These are phyloP conservation scores for Heteromurus nitidus DNA, from an alignment of 2,888 invertebrate species.

Conservation along the genomic window DNA sequence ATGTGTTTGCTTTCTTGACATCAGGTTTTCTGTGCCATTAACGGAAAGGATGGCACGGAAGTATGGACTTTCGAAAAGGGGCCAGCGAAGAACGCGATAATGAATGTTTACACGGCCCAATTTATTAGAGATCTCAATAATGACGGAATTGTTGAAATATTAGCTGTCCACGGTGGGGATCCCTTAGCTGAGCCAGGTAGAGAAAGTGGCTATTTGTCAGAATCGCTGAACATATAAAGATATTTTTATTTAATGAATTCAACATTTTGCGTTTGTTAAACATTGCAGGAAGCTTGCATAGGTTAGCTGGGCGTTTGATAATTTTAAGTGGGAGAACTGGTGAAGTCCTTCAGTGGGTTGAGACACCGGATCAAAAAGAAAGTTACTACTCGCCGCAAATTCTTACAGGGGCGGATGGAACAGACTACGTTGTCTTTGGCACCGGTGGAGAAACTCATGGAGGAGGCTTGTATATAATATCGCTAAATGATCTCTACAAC, in stretches of 20 bases:
- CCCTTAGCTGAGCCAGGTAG: constrained; percentile 76
- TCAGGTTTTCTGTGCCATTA: constrained; percentile 79
- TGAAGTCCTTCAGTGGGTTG: constrained; percentile 79
- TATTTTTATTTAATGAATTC: background rate
- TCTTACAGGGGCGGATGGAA: constrained; percentile 80
- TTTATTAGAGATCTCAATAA: constrained; percentile 83
- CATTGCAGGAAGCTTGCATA: constrained; percentile 75
- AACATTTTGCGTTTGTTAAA: constrained; percentile 14
- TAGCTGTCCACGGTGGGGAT: constrained; percentile 81
- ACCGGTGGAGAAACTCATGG: constrained; percentile 85
- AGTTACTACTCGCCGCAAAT: constrained; percentile 85
- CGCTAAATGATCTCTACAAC: constrained; percentile 77
- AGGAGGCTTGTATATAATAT: constrained; percentile 83
- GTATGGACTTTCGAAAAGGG: constrained; percentile 80
- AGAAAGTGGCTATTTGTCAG: background rate
- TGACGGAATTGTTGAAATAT: constrained; percentile 83
- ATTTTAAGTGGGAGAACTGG: constrained; percentile 84
- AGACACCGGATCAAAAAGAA: constrained; percentile 80
- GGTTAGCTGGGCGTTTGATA: constrained; percentile 81
- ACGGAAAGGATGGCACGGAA: constrained; percentile 81
- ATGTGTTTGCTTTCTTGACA: constrained; percentile 26
- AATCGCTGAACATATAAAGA: too few relatives aligned
- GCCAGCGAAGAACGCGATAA: constrained; percentile 77
- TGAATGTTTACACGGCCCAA: constrained; percentile 82
- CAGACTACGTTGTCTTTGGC: constrained; percentile 80